A percentile compares a stretch with the other conserved stretches of the same genome.
Evolutionary conservation across 2,113 vertebrate species (phyloP).

Genomic region (Excalfactoria chinensis): DNA sequence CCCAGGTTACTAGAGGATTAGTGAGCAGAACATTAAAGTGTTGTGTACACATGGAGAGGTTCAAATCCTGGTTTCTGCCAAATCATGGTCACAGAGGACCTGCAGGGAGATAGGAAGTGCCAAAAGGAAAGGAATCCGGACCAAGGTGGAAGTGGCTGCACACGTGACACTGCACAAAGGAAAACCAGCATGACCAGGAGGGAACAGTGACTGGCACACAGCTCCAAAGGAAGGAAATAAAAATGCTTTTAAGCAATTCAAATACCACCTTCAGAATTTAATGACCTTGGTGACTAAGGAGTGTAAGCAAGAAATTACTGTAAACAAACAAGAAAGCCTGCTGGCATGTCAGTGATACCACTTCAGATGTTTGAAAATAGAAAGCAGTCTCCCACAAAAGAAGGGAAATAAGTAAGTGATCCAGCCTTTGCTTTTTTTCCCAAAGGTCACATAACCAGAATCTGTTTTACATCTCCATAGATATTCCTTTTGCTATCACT

Average conservation of each 20-base stretch:
- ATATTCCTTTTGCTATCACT: background rate
- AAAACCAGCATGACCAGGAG: background rate
- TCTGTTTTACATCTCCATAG: background rate
- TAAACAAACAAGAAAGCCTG: background rate
- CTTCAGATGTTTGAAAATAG: background rate
- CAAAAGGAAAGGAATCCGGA: background rate
- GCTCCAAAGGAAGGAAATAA: background rate
- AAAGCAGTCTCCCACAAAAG: background rate
- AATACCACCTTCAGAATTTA: background rate
- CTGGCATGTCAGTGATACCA: background rate
- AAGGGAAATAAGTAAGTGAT: background rate
- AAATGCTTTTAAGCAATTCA: background rate
- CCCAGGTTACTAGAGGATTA: constrained; percentile 56
- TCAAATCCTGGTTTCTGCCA: background rate
- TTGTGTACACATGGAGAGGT: background rate
- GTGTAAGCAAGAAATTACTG: background rate
- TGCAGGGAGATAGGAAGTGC: background rate
- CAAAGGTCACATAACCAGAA: background rate
- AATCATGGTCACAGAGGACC: background rate
- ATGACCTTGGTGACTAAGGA: background rate
- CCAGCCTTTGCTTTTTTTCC: background rate
- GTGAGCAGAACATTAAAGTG: background rate
- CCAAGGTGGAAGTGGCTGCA: background rate
- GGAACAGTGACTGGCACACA: background rate
- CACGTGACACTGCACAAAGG: accelerated